A percentile compares a stretch with the other conserved stretches of the same genome.
phyloP scores from a whole-genome alignment of 2,888 invertebrate species.

The Punctoribates punctum region DNA sequence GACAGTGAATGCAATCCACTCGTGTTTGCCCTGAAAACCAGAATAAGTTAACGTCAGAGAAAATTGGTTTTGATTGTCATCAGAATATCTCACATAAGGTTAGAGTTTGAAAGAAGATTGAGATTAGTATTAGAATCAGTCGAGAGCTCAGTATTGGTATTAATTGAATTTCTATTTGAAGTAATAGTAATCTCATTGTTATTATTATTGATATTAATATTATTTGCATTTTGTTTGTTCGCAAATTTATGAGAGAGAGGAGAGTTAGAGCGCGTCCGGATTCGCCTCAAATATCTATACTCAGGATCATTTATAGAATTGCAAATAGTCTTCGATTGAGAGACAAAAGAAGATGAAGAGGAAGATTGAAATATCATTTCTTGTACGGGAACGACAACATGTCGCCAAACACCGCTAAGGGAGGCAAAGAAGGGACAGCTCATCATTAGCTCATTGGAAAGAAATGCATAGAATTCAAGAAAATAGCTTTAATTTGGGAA shows the following conservation, averaged over 20 bases:
- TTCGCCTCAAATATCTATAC: not conserved
- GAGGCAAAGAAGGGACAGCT: not conserved
- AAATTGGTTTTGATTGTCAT: not conserved
- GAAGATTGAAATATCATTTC: slow-evolving; percentile 23
- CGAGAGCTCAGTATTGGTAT: not conserved
- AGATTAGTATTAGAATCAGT: slow-evolving; percentile 16
- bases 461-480: no score
- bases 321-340: not conserved
- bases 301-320: not conserved
- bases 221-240: slow-evolving; percentile 4
- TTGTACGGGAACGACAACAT: slow-evolving; percentile 39
- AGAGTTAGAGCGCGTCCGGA: slow-evolving; percentile 38
- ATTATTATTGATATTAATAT: slow-evolving; percentile 20
- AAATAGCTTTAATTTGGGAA: not conserved
- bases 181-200: not conserved
- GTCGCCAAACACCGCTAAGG: slow-evolving; percentile 38
- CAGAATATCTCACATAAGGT: not conserved
- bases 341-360: not conserved
- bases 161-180: not conserved
- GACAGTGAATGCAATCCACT: slow-evolving; percentile 20
- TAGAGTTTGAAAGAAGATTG: not conserved
- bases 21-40: slow-evolving; percentile 25
- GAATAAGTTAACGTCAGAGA: not conserved
- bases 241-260: not conserved
- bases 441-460: no score